Evolutionary conservation across 1,140 invertebrate genomes (phyloP), one percentile per base, ranked within the genome.

Genomic region (Tenebrio molitor): DNA sequence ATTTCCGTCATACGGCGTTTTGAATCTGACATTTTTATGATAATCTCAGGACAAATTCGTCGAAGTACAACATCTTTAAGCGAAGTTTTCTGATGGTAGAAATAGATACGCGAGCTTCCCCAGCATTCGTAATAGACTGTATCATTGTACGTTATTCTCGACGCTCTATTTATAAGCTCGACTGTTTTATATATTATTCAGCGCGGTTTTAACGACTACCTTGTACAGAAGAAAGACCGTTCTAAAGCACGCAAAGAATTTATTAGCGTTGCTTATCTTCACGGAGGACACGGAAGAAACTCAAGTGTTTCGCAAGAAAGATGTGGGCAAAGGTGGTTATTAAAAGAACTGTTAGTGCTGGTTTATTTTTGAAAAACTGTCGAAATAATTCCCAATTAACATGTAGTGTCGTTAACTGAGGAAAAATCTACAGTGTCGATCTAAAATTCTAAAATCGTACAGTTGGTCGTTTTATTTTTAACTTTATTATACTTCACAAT

Each of bases 81-180:
- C 36, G 12, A 12, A 39, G n/a, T 39, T 8, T 12, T 39, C 5
- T 39, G 36, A 39, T 39, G 5, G n/a, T 12, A 39, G n/a, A 12
- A 39, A 39, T 39, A 39, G 36, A 39, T 39, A 39, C 10, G 36
- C 36, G 36, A 39, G 36, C 36, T 39, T 39, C 36, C 36, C 36
- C n/a, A 39, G 5, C n/a, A 12, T 39, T 39, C 36, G 36, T 12
- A 39, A 39, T 39, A 39, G 36, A 39, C 36, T 39, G 36, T 39
- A 39, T 39, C 36, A 39, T 39, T 39, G 36, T 39, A 39, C 12
- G 36, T 39, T 39, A 39, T 39, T 39, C 36, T 39, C 36, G 36
- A 39, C 36, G 36, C n/a, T 39, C 36, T 39, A 39, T 39, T 39
- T 39, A 39, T 39, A 39, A 39, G n/a, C 36, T 39, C 36, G 36